Evolutionary conservation across 2,797 vertebrate genomes (phyloP).

Genomic region (Dendrocincla fuliginosa): DNA sequence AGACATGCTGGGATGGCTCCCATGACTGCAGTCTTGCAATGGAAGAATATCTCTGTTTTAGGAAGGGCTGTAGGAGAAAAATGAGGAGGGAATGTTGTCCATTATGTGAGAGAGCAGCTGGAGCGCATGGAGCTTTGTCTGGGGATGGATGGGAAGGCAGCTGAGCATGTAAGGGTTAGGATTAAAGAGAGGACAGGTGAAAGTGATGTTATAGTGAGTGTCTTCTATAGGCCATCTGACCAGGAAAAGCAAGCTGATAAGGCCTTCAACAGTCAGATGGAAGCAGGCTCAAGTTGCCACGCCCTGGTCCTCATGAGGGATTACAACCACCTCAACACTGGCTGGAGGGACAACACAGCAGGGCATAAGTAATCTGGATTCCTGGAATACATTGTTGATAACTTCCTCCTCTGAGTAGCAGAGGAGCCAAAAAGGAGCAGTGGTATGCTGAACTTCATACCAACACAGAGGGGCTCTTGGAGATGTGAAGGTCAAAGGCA

Average conservation of each 20-base stretch:
- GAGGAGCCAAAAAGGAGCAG: background rate
- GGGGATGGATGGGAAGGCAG: background rate
- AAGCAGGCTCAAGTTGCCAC: background rate
- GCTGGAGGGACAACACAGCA: background rate
- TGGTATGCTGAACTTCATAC: background rate
- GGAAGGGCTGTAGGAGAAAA: background rate
- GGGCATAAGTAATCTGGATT: background rate
- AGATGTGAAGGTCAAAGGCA: background rate
- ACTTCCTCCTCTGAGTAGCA: background rate
- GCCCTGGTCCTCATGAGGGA: background rate
- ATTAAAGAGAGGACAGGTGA: background rate
- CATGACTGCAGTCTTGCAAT: background rate
- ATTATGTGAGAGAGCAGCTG: background rate
- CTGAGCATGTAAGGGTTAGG: background rate
- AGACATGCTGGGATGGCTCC: background rate
- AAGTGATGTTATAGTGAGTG: rapidly evolving
- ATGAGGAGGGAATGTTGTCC: rapidly evolving
- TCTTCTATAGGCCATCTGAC: background rate
- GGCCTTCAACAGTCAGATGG: background rate
- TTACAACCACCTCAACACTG: rapidly evolving
- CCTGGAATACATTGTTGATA: background rate
- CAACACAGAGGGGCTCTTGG: rapidly evolving
- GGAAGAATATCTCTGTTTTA: background rate
- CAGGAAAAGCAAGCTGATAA: background rate
- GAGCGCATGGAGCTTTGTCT: background rate